Evolutionary conservation across 2,797 vertebrate genomes (phyloP).

Genomic region (Liasis olivaceus): DNA sequence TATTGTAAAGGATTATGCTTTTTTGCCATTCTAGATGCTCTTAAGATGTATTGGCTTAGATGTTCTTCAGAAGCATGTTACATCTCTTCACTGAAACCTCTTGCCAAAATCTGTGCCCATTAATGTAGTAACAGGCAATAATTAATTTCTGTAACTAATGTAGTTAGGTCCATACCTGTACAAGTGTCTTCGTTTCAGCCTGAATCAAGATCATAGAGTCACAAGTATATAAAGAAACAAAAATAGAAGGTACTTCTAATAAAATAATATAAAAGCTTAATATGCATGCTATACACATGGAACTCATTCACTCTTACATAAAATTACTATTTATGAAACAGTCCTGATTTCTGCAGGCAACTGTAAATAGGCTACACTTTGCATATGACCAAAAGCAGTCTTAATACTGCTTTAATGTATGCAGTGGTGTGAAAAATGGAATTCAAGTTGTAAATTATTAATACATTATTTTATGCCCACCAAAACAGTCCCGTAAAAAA

Average conservation of each 20-base stretch:
- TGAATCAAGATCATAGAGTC: not conserved
- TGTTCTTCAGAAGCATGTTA: not conserved
- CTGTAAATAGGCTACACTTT: not conserved
- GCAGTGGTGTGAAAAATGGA: not conserved
- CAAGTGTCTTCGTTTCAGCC: not conserved
- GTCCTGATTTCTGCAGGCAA: not conserved
- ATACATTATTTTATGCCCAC: not conserved
- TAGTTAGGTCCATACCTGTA: not conserved
- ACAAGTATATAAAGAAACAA: not conserved
- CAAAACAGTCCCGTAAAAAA: not conserved
- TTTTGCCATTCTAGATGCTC: not conserved
- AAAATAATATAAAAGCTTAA: not conserved
- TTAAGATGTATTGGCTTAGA: not conserved
- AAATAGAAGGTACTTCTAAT: not conserved
- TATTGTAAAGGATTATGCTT: not conserved
- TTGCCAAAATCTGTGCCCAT: not conserved
- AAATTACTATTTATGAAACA: not conserved
- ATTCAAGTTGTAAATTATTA: not conserved
- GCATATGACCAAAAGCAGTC: not conserved
- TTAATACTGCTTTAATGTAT: not conserved
- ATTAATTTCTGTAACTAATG: not conserved
- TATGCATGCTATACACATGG: too few relatives aligned
- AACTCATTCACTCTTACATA: not conserved
- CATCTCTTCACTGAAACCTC: not conserved
- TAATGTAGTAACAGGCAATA: not conserved